Evolutionary conservation across 2,888 invertebrate species (phyloP), one percentile per base, ranked within the genome.

Genomic region (Bellardia pandia): DNA sequence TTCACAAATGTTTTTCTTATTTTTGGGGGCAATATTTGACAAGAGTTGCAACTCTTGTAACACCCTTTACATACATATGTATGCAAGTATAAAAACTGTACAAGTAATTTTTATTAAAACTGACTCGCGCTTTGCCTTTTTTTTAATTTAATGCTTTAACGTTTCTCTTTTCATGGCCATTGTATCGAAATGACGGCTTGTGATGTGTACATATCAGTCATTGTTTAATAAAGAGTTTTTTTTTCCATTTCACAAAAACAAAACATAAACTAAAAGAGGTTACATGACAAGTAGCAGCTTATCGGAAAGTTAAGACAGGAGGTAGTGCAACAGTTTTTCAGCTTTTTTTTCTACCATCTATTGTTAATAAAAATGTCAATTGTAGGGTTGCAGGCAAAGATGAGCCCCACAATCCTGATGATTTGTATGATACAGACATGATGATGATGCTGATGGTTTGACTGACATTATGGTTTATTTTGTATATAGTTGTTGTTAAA

Each of bases 131-230:
- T 30, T 5, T 9, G 13, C 30, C n/a, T 62, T 30, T 14, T n/a
- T 51, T 48, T 40, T 5, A 30, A 6, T 9, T 51, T 8, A n/a
- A 8, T 13, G n/a, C 1, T 56, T 58, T 58, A 8, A n/a, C 4
- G 62, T 16, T 8, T 13, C 2, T 42, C 51, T 62, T 30, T 40
- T 40, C 30, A 5, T 53, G 62, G 68, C 30, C 62, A 53, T 33
- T 62, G 45, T 23, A 42, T 40, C 45, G 13, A 45, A 77, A 77
- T 71, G 62, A 72, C 71, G 76, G 66, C 40, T 42, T 76, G 40
- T 76, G 71, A 76, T 75, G 66, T 45, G 62, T 66, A 37, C 58
- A 86, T 83, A 72, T 83, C 86, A 86, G 76, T 86, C 79, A 74
- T 69, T 48, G 58, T 74, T 14, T 7, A 30, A 30, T 45, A n/a